Evolutionary conservation across 2,113 vertebrate species (phyloP), one percentile per base, ranked within the genome.

Genomic region (Callorhinus ursinus): DNA sequence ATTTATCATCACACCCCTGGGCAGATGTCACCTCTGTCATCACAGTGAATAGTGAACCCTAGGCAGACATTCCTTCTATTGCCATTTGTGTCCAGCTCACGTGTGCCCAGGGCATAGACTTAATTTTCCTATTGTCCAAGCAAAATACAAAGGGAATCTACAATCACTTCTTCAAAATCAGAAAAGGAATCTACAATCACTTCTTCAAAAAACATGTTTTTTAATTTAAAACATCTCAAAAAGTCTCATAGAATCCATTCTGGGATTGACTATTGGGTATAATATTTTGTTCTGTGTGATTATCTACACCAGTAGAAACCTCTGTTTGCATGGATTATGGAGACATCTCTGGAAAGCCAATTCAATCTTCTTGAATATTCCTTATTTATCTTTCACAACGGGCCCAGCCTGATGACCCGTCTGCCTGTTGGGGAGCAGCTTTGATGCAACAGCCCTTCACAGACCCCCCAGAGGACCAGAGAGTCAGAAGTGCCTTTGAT

Each of bases 401-500:
- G 85, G 61, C 46, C 51, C 57, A 69, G 77, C 24, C 69, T 49
- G 71, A 31, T 18, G 88, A 21, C 65, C 10, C 0, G 12, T 69
- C 82, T 61, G 83, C 53, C n/a, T 93, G 19, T 42, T 71, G 39
- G n/a, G 63, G 24, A 59, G n/a, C 28, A 42, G 46, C n/a, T 94
- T 53, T 85, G 74, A 53, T 90, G 55, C 18, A 42, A 36, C 14
- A 42, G 46, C 55, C 63, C 22, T 74, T 61, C 53, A 13, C 42
- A 80, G 61, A 88, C 31, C 28, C 51, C 39, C 39, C 24, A 21
- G 46, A 77, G 81, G 76, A 94, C 42, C 55, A 79, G 88, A 91
- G 22, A 91, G 28, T 77, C 80, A n/a, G 18, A 92, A 92, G 71
- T 49, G 51, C 57, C 90, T 97, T 95, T 94, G 69, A 93, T 24